These are phyloP conservation scores for Phortica variegata DNA, from an alignment of 1,140 invertebrate species.

Conservation along the genomic window DNA sequence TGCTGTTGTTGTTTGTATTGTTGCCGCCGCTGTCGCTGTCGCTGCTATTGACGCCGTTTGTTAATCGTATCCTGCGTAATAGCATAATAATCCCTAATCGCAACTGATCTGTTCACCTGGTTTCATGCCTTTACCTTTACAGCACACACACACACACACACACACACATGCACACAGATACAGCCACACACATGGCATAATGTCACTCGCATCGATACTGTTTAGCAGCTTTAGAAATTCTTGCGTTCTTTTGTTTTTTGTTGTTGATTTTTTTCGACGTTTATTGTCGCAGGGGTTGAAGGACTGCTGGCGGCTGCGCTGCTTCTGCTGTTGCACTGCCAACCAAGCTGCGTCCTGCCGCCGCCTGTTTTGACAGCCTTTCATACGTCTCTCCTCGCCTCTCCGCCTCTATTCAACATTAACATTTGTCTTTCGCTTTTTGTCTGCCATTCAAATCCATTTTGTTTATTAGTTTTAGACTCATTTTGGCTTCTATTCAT, in stretches of 20 bases:
- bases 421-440: slow-evolving; percentile 28
- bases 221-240: slow-evolving; percentile 32
- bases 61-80: slow-evolving; percentile 54
- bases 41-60: slow-evolving; percentile 21
- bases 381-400: slow-evolving; percentile 41
- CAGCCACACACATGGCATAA: slow-evolving; percentile 40
- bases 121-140: slow-evolving; percentile 6
- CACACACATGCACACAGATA: neutral
- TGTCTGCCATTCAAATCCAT: neutral
- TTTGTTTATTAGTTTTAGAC: too few relatives aligned
- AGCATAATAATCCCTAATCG: slow-evolving; percentile 55
- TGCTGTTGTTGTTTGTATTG: neutral
- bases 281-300: slow-evolving; percentile 35
- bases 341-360: too few relatives aligned
- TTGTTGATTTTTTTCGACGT: slow-evolving; percentile 21
- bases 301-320: too few relatives aligned
- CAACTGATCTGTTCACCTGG: slow-evolving; percentile 53
- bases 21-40: slow-evolving; percentile 11
- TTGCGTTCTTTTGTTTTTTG: slow-evolving; percentile 35
- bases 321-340: too few relatives aligned
- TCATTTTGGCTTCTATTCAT: too few relatives aligned
- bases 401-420: neutral
- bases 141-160: slow-evolving; percentile 14
- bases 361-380: slow-evolving; percentile 45
- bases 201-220: slow-evolving; percentile 32